Percentiles rank a stretch among this genome's conserved stretches.
These are phyloP conservation scores for Syngnathoides biaculeatus DNA, from an alignment of 2,113 vertebrate species.

Conservation along the genomic window DNA sequence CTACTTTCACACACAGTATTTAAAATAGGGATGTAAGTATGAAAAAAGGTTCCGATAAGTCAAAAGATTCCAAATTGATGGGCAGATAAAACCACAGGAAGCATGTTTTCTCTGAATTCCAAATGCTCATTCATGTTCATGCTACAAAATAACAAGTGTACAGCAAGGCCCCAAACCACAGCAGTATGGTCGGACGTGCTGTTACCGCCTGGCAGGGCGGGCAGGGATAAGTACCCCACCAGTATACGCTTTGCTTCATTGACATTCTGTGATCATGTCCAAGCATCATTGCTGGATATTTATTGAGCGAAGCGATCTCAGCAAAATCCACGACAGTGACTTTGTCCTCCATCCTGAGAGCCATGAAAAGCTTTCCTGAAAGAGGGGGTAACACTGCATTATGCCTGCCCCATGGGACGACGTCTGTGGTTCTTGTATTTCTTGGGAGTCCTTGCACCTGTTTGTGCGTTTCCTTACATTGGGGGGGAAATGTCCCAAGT, in stretches of 20 bases:
- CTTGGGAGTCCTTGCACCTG: conserved; percentile 62
- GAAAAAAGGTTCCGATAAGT: background rate
- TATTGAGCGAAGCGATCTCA: conserved; percentile 32
- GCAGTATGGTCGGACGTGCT: conserved; percentile 54
- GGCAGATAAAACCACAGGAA: background rate
- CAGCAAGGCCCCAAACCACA: conserved; percentile 65
- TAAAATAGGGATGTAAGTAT: background rate
- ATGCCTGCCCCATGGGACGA: conserved; percentile 53
- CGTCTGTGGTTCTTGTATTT: conserved; percentile 57
- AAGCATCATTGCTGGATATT: conserved; percentile 30
- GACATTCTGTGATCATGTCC: conserved; percentile 7
- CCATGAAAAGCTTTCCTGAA: conserved; percentile 56
- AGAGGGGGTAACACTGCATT: conserved; percentile 48
- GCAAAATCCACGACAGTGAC: conserved; percentile 18
- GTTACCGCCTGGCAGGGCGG: conserved; percentile 45
- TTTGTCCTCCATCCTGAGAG: conserved; percentile 37
- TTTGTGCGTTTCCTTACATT: conserved; percentile 39
- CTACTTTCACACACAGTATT: background rate
- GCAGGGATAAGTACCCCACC: conserved; percentile 32
- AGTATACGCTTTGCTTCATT: background rate
- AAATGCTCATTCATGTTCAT: conserved; percentile 43
- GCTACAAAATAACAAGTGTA: conserved; percentile 52
- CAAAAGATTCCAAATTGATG: background rate
- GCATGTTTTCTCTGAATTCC: conserved; percentile 49
- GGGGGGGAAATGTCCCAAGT: conserved; percentile 30